These are phyloP conservation scores for Zeuzera pyrina DNA, from an alignment of 2,888 invertebrate genomes.

Conservation along the genomic window DNA sequence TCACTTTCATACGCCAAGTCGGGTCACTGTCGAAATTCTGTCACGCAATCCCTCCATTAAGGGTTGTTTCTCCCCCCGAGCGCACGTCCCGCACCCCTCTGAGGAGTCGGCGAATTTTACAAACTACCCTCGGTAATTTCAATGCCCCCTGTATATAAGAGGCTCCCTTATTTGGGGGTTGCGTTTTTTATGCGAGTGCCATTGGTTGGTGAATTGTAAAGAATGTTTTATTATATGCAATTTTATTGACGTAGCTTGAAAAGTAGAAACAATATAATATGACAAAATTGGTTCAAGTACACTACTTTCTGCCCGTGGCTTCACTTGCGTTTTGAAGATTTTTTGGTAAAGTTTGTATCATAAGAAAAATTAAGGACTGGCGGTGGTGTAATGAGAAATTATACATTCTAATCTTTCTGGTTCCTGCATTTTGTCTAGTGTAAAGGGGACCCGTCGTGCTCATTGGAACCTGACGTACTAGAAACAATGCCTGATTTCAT, in stretches of 20 bases:
- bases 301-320: no score
- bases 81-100: conserved; percentile 20
- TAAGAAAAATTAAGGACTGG: no score
- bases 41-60: conserved; percentile 72
- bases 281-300: no score
- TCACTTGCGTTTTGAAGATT: no score
- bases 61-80: conserved; percentile 44
- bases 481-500: no score
- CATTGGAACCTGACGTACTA: no score
- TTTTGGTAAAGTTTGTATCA: no score
- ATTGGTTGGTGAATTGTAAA: conserved; percentile 24
- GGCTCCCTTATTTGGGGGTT: conserved; percentile 35
- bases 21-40: conserved; percentile 72
- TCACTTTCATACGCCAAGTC: conserved; percentile 65
- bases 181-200: conserved; percentile 38
- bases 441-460: no score
- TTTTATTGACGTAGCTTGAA: conserved; percentile 35
- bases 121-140: conserved; percentile 62
- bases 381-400: no score
- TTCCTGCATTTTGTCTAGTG: no score
- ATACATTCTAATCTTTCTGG: no score
- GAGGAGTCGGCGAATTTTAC: conserved; percentile 63
- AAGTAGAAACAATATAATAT: no score
- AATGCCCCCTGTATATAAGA: conserved; percentile 38
- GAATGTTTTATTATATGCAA: conserved; percentile 45